phyloP scores from a whole-genome alignment of 2,888 invertebrate species.

The Conops quadrifasciatus region DNA sequence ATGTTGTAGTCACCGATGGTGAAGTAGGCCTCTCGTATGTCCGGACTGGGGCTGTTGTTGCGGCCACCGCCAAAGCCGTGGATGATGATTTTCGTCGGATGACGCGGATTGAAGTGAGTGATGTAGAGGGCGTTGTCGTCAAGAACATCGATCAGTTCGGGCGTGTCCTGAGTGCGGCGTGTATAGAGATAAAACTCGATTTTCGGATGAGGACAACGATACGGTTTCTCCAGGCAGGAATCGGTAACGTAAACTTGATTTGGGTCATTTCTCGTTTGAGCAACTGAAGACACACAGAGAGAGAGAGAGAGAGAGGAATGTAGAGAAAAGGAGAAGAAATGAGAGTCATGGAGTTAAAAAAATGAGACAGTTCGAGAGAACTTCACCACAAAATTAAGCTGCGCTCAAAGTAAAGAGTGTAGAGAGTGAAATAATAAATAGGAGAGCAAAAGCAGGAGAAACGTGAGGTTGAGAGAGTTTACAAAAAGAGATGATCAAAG shows the following conservation, averaged over 20 bases:
- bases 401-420: no score
- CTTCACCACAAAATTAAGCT: no score
- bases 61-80: conserved; percentile 91
- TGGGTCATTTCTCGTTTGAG: conserved; percentile 58
- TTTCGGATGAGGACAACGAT: conserved; percentile 81
- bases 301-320: no score
- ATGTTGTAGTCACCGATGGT: conserved; percentile 82
- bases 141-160: conserved; percentile 76
- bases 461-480: no score
- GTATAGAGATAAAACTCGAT: conserved; percentile 86
- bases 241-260: conserved; percentile 76
- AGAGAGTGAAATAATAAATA: no score
- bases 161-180: conserved; percentile 78
- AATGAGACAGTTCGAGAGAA: background rate
- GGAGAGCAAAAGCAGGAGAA: no score
- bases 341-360: background rate
- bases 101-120: conserved; percentile 79
- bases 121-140: conserved; percentile 75
- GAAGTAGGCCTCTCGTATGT: conserved; percentile 85
- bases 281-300: no score
- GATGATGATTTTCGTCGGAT: conserved; percentile 87
- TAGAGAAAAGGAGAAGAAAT: no score
- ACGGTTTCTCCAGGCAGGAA: conserved; percentile 83
- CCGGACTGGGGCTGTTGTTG: conserved; percentile 83
- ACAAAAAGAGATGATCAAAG: no score